phyloP scores from a whole-genome alignment of 2,888 invertebrate species.

The Eristalinus aeneus region DNA sequence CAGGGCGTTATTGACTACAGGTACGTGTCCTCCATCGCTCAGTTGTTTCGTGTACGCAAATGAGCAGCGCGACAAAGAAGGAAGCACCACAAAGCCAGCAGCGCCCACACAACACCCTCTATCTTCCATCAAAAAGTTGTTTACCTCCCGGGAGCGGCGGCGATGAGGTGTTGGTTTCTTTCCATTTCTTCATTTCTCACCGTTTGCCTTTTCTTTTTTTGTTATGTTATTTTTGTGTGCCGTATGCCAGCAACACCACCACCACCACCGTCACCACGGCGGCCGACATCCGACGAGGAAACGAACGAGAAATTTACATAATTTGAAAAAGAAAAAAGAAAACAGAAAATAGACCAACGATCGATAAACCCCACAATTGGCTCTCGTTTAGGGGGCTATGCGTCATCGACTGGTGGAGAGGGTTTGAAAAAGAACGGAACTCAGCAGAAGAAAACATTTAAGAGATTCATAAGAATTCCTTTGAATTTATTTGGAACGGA shows the following conservation, averaged over 20 bases:
- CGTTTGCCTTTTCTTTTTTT: slow-evolving; percentile 16
- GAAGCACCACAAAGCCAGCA: slow-evolving; percentile 25
- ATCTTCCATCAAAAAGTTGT: slow-evolving; percentile 44
- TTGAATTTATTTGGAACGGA: slow-evolving; percentile 9
- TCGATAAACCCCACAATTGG: slow-evolving; percentile 63
- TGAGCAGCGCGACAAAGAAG: slow-evolving; percentile 32
- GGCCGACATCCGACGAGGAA: neutral
- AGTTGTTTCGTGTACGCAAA: slow-evolving; percentile 27
- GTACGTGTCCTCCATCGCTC: slow-evolving; percentile 4
- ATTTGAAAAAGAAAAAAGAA: slow-evolving; percentile 31
- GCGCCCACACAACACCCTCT: slow-evolving; percentile 18
- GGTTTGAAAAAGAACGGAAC: neutral
- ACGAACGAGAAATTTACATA: slow-evolving; percentile 41
- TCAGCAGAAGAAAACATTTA: neutral
- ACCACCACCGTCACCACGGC: neutral
- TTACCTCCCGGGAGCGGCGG: slow-evolving; percentile 23
- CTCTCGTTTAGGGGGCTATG: slow-evolving; percentile 48
- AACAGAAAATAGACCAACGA: slow-evolving; percentile 18
- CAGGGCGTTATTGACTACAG: neutral
- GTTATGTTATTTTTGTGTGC: slow-evolving; percentile 11
- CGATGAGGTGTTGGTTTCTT: slow-evolving; percentile 32
- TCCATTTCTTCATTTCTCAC: slow-evolving; percentile 15
- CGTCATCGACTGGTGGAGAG: slow-evolving; percentile 46
- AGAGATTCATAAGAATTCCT: slow-evolving; percentile 30
- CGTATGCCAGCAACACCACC: neutral